Base-by-base conservation (phyloP, 2,888 invertebrate genomes). In the Tethea ocularis region DNA sequence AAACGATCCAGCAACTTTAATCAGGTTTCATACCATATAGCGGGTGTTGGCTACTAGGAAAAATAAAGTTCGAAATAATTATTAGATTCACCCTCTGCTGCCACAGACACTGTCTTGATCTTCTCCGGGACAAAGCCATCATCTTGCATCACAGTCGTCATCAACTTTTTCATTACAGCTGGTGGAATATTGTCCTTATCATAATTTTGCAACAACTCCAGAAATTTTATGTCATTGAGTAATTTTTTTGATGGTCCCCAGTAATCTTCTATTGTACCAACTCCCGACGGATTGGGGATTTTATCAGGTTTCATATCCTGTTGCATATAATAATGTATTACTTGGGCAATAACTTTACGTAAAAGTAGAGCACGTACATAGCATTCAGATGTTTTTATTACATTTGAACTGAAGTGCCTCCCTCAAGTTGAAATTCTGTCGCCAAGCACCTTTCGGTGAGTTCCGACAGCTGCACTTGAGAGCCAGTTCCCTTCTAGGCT, bases 141-240 rank as follows among this genome's bases (percentile, higher is more conserved):
- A 79, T 98, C 97, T 36, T 94, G 94, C 76, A 97, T 89, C 60
- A 98, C 97, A 70, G 96, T 96, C 38, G 96, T 95, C 68, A 96
- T 95, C 57, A 99, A 94, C 77, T 96, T 97, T 81, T 97, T 96
- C 92, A 99, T 98, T 2, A 97, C 95, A 0, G 94, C 84, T 0
- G 96, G 95, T 0, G 97, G 95, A 68, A 99, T 98, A 80, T 98
- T 98, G 76, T 99, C 99, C 84, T 98, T 99, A 80, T 99, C 98
- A 74, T 96, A 99, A 73, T 96, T 95, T 46, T 98, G 94, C 58
- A 99, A 93, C 20, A 95, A 95, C 67, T 99, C 98, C 58, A 99
- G 88, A 82, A 99, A 99, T 81, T 97, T 98, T 69, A 98, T 96
- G 82, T 99, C 99, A 63, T 97, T 97, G 1, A 99, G 93, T 20